Conservation (phyloP, 2,113 vertebrate species). For the Muscicapa adusta region DNA sequence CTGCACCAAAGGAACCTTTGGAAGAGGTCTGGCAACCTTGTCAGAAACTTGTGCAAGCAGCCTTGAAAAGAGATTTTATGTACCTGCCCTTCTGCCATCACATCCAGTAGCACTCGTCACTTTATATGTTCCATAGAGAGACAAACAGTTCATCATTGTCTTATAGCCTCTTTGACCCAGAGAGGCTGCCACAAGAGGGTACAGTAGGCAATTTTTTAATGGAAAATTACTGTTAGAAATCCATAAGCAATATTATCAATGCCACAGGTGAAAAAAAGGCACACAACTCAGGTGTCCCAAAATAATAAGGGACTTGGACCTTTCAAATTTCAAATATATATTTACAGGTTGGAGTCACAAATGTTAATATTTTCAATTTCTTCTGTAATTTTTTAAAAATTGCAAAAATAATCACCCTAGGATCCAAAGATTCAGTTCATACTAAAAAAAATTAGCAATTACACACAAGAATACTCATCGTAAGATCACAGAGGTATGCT, state of each 20-base stretch:
- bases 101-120: no score
- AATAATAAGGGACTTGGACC: not conserved
- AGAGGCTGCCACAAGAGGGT: not conserved
- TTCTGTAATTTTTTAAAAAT: not conserved
- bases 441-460: not conserved
- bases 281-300: not conserved
- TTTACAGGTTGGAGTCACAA: not conserved
- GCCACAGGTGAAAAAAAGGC: not conserved
- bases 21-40: not conserved
- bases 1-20: not conserved
- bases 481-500: not conserved
- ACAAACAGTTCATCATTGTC: not conserved
- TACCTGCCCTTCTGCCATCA: not conserved
- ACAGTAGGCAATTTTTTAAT: not conserved
- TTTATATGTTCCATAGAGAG: fast-evolving
- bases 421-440: not conserved
- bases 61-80: not conserved
- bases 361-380: not conserved
- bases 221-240: not conserved
- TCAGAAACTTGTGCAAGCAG: not conserved
- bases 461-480: not conserved
- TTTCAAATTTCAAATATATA: not conserved
- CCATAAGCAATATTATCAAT: not conserved
- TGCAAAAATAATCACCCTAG: not conserved
- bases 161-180: not conserved